These are phyloP conservation scores for Conus ventricosus DNA, from an alignment of 1,140 invertebrate species.

Conservation along the genomic window DNA sequence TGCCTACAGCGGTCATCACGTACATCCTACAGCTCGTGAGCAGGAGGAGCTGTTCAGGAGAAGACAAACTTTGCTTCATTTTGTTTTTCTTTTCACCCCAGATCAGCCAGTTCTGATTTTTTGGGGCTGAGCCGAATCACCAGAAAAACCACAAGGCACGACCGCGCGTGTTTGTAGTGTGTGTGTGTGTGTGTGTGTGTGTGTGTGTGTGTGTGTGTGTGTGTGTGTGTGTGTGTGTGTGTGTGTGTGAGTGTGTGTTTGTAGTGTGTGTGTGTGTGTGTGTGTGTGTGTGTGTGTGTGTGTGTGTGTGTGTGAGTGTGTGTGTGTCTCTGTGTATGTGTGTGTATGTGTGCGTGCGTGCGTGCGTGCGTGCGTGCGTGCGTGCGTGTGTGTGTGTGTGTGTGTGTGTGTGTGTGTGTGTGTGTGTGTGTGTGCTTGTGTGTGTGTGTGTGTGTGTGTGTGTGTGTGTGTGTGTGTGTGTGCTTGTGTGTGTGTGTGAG, in stretches of 20 bases:
- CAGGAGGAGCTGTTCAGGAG: too few relatives aligned
- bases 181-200: neutral
- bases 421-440: too few relatives aligned
- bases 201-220: too few relatives aligned
- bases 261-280: constrained; percentile 19
- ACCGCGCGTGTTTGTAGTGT: too few relatives aligned
- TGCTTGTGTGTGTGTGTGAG: neutral
- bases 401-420: constrained; percentile 7
- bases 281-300: constrained; percentile 13
- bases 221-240: neutral
- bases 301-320: constrained; percentile 1
- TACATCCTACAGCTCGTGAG: too few relatives aligned
- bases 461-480: neutral
- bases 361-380: neutral
- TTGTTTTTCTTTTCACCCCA: too few relatives aligned
- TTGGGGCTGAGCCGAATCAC: neutral
- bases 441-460: too few relatives aligned
- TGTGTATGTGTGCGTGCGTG: constrained; percentile 16
- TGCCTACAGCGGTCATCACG: too few relatives aligned
- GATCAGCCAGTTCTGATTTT: neutral
- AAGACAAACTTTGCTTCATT: too few relatives aligned
- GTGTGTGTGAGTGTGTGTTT: neutral
- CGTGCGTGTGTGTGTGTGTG: constrained; percentile 1
- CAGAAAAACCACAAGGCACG: too few relatives aligned
- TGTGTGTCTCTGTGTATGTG: neutral